Conservation (phyloP, 2,888 invertebrate species). For the Aphodius sticticus region DNA sequence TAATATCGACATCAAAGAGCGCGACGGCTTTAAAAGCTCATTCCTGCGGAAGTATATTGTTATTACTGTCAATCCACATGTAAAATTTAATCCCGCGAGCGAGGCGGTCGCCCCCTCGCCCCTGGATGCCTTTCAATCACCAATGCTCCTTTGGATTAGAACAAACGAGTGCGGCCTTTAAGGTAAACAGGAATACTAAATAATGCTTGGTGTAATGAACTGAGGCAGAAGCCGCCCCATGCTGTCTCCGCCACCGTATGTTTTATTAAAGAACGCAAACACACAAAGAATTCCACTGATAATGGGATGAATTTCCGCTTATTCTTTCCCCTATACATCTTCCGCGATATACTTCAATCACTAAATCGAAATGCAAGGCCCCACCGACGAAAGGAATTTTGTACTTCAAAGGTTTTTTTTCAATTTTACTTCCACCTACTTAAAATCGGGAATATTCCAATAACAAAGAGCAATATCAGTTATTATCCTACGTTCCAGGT, state of each 20-base stretch:
- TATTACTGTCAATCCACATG: conserved; percentile 61
- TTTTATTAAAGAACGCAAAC: conserved; percentile 53
- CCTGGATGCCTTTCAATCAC: conserved; percentile 56
- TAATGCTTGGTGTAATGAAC: conserved; percentile 57
- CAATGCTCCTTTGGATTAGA: conserved; percentile 58
- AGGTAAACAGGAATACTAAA: conserved; percentile 57
- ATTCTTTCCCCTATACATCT: conserved; percentile 8
- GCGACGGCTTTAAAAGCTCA: conserved; percentile 52
- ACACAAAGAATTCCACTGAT: conserved; percentile 38
- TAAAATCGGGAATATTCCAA: not conserved
- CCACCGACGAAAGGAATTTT: not conserved
- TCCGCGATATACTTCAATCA: not conserved
- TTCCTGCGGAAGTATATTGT: conserved; percentile 59
- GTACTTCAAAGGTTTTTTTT: not conserved
- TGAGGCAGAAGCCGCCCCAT: conserved; percentile 49
- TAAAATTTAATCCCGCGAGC: conserved; percentile 61
- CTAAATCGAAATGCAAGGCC: not conserved
- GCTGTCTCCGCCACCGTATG: conserved; percentile 44
- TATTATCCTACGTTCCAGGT: not conserved
- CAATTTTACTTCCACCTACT: not conserved
- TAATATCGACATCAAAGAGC: conserved; percentile 59
- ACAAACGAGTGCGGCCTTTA: conserved; percentile 56
- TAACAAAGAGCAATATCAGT: not conserved
- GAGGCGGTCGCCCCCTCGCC: conserved; percentile 36
- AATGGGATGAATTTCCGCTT: conserved; percentile 41